Evolutionary conservation across 2,888 invertebrate genomes (phyloP), one percentile per base, ranked within the genome.

Genomic region (Sceliomorpha sp.): DNA sequence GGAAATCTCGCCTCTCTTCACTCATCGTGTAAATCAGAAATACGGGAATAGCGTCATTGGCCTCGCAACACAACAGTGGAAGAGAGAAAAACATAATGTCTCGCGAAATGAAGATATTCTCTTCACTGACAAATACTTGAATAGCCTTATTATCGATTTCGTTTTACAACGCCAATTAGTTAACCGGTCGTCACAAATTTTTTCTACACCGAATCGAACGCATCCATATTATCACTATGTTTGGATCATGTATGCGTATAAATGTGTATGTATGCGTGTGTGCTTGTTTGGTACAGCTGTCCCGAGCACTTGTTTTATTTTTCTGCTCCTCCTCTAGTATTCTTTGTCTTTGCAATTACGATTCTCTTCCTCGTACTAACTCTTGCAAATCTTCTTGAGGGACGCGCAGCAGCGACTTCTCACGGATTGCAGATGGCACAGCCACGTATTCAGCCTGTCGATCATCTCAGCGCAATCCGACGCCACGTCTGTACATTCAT

Each of bases 361-460:
- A 47, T 40, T 60, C 36, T 44, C 67, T 58, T 63, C 40, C 37
- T 66, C 45, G 58, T 51, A 56, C 62, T 73, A 72, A 66, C 70
- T 75, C 53, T 79, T 70, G 79, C 88, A 88, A 78, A 87, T 79
- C 66, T 78, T 73, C 74, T 83, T 86, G 58, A 88, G 81, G 77
- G 87, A 88, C 72, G 86, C 87, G 79, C 88, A 88, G 82, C 88
- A 88, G 77, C 88, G 87, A 73, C 74, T 84, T 79, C 75, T 86
- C 79, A 87, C 85, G 77, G 87, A 86, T 86, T 86, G 85, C 77
- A 88, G 79, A 87, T 87, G 88, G 87, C 88, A 88, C 87, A 88
- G 86, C 88, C 88, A 88, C 81, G 83, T 85, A 81, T 84, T 83
- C 82, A 88, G 87, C 88, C 88, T 88, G 82, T 83, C 82, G 76